Base-by-base conservation (phyloP, 2,113 vertebrate species). In the Tragelaphus imberbis region DNA sequence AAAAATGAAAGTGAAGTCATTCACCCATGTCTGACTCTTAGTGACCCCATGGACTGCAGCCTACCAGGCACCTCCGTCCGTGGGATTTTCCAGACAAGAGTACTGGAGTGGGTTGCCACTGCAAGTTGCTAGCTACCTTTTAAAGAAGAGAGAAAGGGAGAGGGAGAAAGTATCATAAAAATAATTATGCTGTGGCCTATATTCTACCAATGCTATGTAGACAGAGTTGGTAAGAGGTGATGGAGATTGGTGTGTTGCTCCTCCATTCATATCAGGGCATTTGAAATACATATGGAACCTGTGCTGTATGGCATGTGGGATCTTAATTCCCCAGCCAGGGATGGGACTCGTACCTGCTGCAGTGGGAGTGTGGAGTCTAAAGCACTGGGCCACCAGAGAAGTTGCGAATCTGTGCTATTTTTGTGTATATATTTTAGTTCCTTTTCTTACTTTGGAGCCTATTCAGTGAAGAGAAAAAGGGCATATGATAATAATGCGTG, bases 391-490 rank as follows among this genome's bases (percentile, higher is more conserved):
- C 71, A 44, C 23, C 6, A 44, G 23, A 40, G 40, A 77, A 44
- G 71, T 77, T 44, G 21, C 3, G 58, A 95, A 79, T 47, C 17
- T 59, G 28, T 86, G 44, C 56, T 96, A 27, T 84, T 94, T 95
- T 84, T 65, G 25, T 51, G 13, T 90, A 12, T 84, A 3, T 59
- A 40, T 68, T 97, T 96, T 91, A 92, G 90, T 97, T 96, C 33
- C 16, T 49, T 88, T 92, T 94, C 47, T 95, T 91, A 84, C 49
- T 96, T 95, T 89, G 84, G 88, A 91, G 87, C 25, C 28, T 88
- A 47, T 84, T 95, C 86, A 71, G 51, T 89, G 71, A 95, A 91
- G 61, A 95, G 90, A 59, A 92, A 95, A 96, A 93, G 68, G 47
- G 23, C 63, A 90, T 56, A 94, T 95, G 88, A 82, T 88, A 97